Evolutionary conservation across 1,140 invertebrate genomes (phyloP).

Genomic region (Drosophila baimaii): DNA sequence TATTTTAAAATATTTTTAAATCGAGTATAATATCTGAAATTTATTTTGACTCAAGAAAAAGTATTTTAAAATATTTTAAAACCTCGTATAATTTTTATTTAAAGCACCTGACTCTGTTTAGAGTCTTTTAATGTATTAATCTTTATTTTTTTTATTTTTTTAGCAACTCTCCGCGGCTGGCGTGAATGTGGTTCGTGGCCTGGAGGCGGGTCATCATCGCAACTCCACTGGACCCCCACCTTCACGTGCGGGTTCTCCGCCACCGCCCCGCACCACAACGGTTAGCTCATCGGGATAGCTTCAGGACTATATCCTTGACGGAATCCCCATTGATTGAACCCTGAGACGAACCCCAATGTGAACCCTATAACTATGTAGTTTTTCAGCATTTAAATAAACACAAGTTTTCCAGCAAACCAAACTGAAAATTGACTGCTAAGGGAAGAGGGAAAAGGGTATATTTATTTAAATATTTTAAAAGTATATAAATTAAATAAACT

Average conservation of each 20-base stretch:
- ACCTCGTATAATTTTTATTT: too few relatives aligned
- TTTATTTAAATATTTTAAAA: neutral
- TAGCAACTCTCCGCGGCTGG: conserved; percentile 42
- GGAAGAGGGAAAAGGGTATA: neutral
- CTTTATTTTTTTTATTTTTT: neutral
- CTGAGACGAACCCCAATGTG: neutral
- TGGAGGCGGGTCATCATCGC: conserved; percentile 24
- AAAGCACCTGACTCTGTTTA: too few relatives aligned
- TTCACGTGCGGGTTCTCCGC: conserved; percentile 39
- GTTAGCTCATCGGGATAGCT: conserved; percentile 36
- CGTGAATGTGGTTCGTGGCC: conserved; percentile 8
- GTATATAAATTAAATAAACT: neutral
- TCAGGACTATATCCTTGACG: neutral
- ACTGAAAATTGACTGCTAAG: neutral
- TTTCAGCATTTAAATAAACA: conserved; percentile 8
- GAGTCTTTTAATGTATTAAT: too few relatives aligned
- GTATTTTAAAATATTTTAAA: neutral
- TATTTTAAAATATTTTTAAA: too few relatives aligned
- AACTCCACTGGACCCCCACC: conserved; percentile 31
- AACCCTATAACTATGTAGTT: conserved; percentile 1
- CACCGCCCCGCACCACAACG: conserved; percentile 47
- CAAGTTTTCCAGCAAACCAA: conserved; percentile 1
- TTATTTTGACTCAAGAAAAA: neutral
- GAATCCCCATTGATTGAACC: neutral
- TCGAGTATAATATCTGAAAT: neutral